These are phyloP conservation scores for Cremastobaeus sp. DNA, from an alignment of 2,888 invertebrate species.

Conservation along the genomic window DNA sequence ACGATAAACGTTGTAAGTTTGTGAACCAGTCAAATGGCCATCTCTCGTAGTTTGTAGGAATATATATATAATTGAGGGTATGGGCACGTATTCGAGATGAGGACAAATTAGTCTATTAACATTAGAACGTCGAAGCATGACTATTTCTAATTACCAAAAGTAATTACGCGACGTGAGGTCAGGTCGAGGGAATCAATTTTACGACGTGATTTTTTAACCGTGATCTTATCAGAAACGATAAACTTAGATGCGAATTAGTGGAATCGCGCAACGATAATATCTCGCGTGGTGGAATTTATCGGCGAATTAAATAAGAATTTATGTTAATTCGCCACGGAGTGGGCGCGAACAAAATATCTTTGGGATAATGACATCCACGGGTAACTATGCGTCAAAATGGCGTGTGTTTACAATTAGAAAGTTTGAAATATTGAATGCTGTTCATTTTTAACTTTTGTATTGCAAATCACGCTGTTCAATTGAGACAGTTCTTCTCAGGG, in stretches of 20 bases:
- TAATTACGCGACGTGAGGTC: constrained; percentile 48
- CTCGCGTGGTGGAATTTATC: constrained; percentile 72
- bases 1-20: too few species aligned
- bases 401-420: background rate
- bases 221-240: constrained; percentile 68
- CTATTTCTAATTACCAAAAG: constrained; percentile 51
- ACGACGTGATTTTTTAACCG: constrained; percentile 65
- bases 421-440: background rate
- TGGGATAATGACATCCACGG: constrained; percentile 17
- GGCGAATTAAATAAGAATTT: constrained; percentile 76
- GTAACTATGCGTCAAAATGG: constrained; percentile 19
- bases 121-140: constrained; percentile 32
- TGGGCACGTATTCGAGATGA: constrained; percentile 35
- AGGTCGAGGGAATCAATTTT: constrained; percentile 67
- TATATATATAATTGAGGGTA: too few species aligned
- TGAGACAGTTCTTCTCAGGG: too few species aligned
- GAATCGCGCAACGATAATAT: constrained; percentile 74
- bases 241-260: constrained; percentile 76
- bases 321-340: constrained; percentile 66
- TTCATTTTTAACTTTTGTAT: constrained; percentile 10
- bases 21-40: too few species aligned
- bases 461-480: too few species aligned
- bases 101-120: constrained; percentile 44
- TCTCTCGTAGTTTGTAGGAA: too few species aligned
- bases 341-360: constrained; percentile 19